Evolutionary conservation across 2,888 invertebrate species (phyloP).

Genomic region (Rhimphoctona megacephalus): DNA sequence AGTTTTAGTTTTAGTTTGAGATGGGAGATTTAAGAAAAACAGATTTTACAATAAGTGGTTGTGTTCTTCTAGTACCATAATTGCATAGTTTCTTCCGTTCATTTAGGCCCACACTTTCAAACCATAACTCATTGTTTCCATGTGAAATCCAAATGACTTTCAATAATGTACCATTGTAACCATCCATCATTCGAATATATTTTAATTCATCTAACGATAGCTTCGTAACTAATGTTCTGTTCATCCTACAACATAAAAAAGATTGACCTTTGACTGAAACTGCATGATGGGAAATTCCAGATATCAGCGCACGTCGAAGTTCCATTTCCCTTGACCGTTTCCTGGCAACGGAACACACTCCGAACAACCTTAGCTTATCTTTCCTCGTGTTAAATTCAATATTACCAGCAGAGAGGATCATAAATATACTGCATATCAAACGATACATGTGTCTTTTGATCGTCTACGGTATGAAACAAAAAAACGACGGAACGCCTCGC

Average conservation of each 20-base stretch:
- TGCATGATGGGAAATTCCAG: not conserved
- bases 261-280: not conserved
- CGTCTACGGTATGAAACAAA: constrained; percentile 21
- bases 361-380: not conserved
- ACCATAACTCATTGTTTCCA: not conserved
- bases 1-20: not conserved
- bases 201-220: not conserved
- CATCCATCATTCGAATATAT: not conserved
- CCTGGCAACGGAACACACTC: not conserved
- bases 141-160: not conserved
- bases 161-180: not conserved
- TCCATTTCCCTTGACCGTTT: not conserved
- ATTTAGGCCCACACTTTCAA: not conserved
- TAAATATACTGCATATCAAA: constrained; percentile 15
- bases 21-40: not conserved
- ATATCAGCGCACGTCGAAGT: not conserved
- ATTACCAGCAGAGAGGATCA: not conserved
- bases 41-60: not conserved
- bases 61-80: not conserved
- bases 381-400: constrained; percentile 9
- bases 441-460: constrained; percentile 10
- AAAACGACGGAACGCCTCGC: constrained; percentile 3
- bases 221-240: not conserved
- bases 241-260: not conserved
- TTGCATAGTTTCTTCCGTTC: not conserved